A percentile compares a stretch with the other conserved stretches of the same genome.
phyloP scores from a whole-genome alignment of 92 coral and sea anemone species.

The Phenganax subtilis region DNA sequence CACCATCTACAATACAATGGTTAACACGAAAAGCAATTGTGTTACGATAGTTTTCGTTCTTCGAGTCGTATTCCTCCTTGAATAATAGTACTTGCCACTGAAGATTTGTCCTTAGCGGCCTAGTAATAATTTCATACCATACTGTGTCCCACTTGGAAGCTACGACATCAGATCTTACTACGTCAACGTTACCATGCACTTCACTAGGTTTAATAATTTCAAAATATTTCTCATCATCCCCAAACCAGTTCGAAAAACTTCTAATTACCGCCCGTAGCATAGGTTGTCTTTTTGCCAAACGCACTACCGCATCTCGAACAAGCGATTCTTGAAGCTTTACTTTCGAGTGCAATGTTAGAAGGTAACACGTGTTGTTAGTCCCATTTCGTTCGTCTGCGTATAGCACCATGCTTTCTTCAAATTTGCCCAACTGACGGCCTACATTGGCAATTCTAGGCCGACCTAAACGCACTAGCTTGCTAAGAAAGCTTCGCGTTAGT shows the following conservation, averaged over 20 bases:
- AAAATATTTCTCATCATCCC: neutral
- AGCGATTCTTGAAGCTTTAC: neutral
- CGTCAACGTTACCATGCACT: neutral
- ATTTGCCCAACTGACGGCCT: slow-evolving; percentile 15
- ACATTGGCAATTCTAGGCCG: neutral
- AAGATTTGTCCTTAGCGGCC: neutral
- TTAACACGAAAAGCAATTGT: neutral
- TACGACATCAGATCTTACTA: neutral
- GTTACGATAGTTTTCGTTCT: neutral
- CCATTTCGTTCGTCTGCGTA: neutral
- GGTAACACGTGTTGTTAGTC: neutral
- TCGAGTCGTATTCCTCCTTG: neutral
- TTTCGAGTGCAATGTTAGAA: neutral
- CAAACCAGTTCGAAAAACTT: slow-evolving; percentile 4
- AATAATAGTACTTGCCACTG: neutral
- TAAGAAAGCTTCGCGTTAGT: neutral
- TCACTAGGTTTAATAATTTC: neutral
- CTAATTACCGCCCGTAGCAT: slow-evolving; percentile 2
- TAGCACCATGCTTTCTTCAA: slow-evolving; percentile 1
- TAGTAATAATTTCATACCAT: neutral
- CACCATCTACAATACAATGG: slow-evolving; percentile 6
- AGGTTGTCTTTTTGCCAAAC: slow-evolving; percentile 5
- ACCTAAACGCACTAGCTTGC: neutral
- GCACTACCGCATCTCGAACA: neutral
- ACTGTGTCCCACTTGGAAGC: neutral